Evolutionary conservation across 2,797 vertebrate species (phyloP).

Genomic region (Iguana delicatissima): DNA sequence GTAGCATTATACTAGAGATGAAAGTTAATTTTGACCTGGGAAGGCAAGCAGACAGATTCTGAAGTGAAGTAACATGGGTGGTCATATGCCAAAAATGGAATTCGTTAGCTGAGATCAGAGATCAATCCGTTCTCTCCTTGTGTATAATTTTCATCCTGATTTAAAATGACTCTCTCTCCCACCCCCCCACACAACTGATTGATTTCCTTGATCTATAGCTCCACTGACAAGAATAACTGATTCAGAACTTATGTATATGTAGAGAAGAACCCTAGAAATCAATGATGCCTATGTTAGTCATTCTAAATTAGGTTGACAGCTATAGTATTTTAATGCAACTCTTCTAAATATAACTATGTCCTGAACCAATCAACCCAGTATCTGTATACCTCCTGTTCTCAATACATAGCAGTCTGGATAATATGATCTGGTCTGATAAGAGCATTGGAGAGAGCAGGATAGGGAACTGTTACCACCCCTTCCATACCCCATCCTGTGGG

Average conservation of each 20-base stretch:
- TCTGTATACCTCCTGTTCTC: background rate
- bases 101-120: background rate
- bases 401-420: background rate
- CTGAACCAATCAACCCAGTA: background rate
- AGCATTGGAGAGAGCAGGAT: background rate
- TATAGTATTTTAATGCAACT: no score
- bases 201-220: slow-evolving; percentile 11
- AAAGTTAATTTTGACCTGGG: slow-evolving; percentile 74
- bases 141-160: slow-evolving; percentile 35
- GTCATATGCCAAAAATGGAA: slow-evolving; percentile 49
- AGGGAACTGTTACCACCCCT: no score
- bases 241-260: background rate
- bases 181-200: background rate
- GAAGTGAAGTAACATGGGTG: slow-evolving; percentile 68
- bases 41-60: slow-evolving; percentile 64
- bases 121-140: slow-evolving; percentile 53
- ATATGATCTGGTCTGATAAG: background rate
- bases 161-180: slow-evolving; percentile 3
- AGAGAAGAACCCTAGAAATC: background rate
- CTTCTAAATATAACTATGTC: no score
- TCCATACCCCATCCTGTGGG: no score
- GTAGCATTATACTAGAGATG: slow-evolving; percentile 74
- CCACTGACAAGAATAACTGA: background rate
- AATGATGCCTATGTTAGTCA: no score
- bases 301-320: no score